Conservation (phyloP, 2,797 vertebrate species). For the Argya squamiceps region DNA sequence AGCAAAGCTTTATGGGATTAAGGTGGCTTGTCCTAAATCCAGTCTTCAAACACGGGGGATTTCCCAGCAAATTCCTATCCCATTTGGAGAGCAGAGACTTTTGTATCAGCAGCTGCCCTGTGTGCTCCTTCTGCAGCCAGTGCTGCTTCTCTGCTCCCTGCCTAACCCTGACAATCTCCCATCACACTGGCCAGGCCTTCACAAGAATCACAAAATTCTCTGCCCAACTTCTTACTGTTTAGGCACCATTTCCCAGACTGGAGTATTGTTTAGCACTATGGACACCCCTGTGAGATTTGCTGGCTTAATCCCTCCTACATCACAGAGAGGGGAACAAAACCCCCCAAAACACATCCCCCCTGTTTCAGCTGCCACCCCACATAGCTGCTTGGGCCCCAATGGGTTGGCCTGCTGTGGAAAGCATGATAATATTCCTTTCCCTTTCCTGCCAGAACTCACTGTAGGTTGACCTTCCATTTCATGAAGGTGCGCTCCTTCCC, state of each 20-base stretch:
- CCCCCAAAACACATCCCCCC: rapidly evolving
- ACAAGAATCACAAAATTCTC: not conserved
- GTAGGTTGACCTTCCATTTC: slow-evolving; percentile 86
- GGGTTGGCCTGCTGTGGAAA: not conserved
- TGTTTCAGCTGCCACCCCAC: not conserved
- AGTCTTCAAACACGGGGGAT: slow-evolving; percentile 7
- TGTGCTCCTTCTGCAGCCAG: not conserved
- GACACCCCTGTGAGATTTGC: not conserved
- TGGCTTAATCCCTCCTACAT: not conserved
- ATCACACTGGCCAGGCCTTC: not conserved
- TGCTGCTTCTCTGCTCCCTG: not conserved
- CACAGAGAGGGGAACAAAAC: not conserved
- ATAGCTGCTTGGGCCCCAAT: not conserved
- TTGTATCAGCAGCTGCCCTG: not conserved
- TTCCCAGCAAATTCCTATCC: slow-evolving; percentile 11
- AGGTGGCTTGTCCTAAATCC: slow-evolving; percentile 32
- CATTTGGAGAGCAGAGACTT: not conserved
- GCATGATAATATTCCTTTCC: not conserved
- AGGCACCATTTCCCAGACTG: not conserved
- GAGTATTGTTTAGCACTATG: not conserved
- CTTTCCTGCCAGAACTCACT: slow-evolving; percentile 67
- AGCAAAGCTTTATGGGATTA: slow-evolving; percentile 37
- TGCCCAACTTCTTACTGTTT: not conserved
- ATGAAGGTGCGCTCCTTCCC: slow-evolving; percentile 79
- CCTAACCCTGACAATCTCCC: not conserved